These are phyloP conservation scores for Antigone vipio DNA, from an alignment of 2,113 vertebrate species.

Conservation along the genomic window DNA sequence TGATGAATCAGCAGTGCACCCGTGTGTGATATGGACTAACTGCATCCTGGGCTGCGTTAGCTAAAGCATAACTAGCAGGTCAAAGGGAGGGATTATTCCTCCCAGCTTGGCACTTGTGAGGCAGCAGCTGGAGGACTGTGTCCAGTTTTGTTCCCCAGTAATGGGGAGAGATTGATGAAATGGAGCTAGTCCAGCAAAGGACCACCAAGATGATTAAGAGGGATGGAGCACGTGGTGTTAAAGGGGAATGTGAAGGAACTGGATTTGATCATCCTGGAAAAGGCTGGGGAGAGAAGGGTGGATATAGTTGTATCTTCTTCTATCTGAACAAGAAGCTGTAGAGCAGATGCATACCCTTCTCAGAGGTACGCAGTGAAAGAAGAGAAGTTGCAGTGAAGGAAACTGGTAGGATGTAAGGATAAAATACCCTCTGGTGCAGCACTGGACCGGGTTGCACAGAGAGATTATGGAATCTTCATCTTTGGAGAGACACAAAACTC, in stretches of 20 bases:
- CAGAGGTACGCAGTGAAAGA: neutral
- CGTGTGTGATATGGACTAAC: neutral
- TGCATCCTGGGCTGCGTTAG: neutral
- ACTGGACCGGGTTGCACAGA: neutral
- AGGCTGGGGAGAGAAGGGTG: neutral
- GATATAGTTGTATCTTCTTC: neutral
- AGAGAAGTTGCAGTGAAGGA: neutral
- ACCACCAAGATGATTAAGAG: neutral
- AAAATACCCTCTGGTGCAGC: neutral
- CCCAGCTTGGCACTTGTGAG: neutral
- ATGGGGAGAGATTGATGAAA: neutral
- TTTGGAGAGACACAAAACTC: neutral
- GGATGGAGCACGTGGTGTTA: neutral
- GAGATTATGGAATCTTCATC: neutral
- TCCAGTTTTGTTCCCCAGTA: neutral
- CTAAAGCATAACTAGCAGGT: neutral
- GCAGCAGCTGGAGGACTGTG: neutral
- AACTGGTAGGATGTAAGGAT: neutral
- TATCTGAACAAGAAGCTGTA: neutral
- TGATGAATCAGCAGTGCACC: constrained; percentile 7
- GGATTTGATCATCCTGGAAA: neutral
- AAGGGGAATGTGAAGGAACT: neutral
- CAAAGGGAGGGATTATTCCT: neutral
- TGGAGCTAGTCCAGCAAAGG: neutral
- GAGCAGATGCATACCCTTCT: neutral